phyloP scores from a whole-genome alignment of 1,140 invertebrate species.

The Papilio dardanus region DNA sequence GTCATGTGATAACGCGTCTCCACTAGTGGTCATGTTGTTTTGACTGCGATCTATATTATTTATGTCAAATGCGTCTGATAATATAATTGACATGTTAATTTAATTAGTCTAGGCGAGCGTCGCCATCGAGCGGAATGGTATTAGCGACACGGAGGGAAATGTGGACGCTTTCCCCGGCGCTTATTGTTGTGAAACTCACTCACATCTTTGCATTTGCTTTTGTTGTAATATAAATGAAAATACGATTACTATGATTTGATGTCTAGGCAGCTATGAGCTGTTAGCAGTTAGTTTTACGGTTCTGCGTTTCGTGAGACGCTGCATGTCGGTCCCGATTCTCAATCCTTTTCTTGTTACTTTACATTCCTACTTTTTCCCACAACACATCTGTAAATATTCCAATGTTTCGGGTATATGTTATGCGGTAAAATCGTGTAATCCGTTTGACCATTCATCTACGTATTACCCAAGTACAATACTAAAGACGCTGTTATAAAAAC shows the following conservation, averaged over 20 bases:
- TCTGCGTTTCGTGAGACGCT: background rate
- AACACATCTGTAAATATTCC: too few relatives aligned
- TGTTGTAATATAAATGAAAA: background rate
- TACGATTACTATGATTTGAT: background rate
- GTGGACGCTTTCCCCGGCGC: conserved; percentile 6
- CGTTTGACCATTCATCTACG: too few relatives aligned
- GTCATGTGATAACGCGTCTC: conserved; percentile 43
- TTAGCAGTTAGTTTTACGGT: background rate
- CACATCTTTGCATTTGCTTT: background rate
- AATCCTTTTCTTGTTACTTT: background rate
- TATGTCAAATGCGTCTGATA: conserved; percentile 9
- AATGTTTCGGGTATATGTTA: too few relatives aligned
- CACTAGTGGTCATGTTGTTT: conserved; percentile 44
- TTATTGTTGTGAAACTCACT: conserved; percentile 20
- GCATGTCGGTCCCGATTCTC: background rate
- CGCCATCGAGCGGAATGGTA: background rate
- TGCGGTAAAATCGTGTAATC: too few relatives aligned
- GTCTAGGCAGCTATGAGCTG: background rate
- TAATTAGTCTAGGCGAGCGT: conserved; percentile 11
- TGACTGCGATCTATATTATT: conserved; percentile 8
- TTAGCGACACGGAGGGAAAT: background rate
- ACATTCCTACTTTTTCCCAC: too few relatives aligned
- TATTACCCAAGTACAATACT: too few relatives aligned
- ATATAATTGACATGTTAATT: conserved; percentile 18
- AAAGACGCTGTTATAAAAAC: too few relatives aligned